Percentiles rank a stretch among this genome's conserved stretches.
Conservation (phyloP, 1,140 invertebrate species). For the Zaprionus africanus region DNA sequence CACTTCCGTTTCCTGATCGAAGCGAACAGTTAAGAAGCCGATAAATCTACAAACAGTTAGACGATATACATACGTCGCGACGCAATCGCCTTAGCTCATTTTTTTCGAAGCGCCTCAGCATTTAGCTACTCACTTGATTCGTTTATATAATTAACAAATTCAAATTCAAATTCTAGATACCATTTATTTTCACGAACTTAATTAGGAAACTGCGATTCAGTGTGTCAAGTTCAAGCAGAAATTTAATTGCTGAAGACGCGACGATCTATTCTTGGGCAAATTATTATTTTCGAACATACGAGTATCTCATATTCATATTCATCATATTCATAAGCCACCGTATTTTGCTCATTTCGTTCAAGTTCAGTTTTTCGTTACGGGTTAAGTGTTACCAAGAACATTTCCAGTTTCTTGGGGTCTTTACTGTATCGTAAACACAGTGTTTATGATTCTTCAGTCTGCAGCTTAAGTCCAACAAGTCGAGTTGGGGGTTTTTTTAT, state of each 20-base stretch:
- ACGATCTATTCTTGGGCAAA: conserved; percentile 69
- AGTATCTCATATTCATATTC: conserved; percentile 8
- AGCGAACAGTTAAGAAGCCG: conserved; percentile 47
- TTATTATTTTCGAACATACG: conserved; percentile 51
- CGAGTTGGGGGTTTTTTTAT: conserved; percentile 10
- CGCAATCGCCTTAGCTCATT: neutral
- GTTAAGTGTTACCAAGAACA: conserved; percentile 55
- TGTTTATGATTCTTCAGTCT: conserved; percentile 34
- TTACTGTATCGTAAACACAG: conserved; percentile 55
- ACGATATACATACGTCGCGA: conserved; percentile 15
- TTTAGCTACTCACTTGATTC: conserved; percentile 51
- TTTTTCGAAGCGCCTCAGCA: conserved; percentile 39
- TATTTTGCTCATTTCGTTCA: conserved; percentile 37
- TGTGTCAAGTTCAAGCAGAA: conserved; percentile 74
- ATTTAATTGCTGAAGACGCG: conserved; percentile 59
- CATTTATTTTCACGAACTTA: conserved; percentile 15
- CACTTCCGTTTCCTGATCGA: conserved; percentile 79
- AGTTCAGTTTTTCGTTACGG: conserved; percentile 56
- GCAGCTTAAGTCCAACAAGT: conserved; percentile 13
- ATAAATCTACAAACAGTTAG: conserved; percentile 50
- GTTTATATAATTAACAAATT: conserved; percentile 46
- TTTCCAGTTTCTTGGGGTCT: conserved; percentile 50
- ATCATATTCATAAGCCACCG: conserved; percentile 28
- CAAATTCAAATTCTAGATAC: conserved; percentile 63
- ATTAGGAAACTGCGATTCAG: conserved; percentile 16